phyloP scores from a whole-genome alignment of 2,888 invertebrate genomes.

The Dynastes maya region DNA sequence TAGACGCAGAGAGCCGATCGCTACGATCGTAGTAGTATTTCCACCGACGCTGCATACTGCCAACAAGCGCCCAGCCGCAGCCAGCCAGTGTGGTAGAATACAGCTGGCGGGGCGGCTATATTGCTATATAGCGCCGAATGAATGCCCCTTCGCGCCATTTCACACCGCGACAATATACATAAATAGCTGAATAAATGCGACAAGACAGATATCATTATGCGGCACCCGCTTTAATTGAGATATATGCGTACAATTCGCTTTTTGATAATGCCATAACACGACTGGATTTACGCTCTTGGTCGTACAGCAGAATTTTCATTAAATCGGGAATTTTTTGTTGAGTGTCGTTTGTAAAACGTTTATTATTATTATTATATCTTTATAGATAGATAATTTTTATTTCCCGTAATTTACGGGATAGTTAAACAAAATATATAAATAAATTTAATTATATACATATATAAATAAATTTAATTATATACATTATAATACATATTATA shows the following conservation, averaged over 20 bases:
- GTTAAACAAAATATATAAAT: no score
- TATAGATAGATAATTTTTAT: no score
- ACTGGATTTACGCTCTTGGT: not conserved
- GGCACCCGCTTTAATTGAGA: constrained; percentile 59
- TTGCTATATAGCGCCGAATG: constrained; percentile 57
- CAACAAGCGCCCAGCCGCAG: not conserved
- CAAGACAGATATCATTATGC: constrained; percentile 56
- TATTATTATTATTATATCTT: no score
- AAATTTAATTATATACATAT: no score
- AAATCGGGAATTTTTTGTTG: constrained; percentile 13
- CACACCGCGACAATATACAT: constrained; percentile 61
- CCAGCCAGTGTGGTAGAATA: not conserved
- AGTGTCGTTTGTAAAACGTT: no score
- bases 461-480: no score
- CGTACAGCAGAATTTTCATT: constrained; percentile 49
- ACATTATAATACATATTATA: no score
- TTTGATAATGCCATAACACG: constrained; percentile 32
- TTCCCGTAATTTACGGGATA: no score
- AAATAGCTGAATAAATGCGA: constrained; percentile 62
- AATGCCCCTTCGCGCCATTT: constrained; percentile 60
- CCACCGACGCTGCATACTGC: not conserved
- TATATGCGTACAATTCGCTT: constrained; percentile 57
- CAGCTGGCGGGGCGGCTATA: constrained; percentile 38
- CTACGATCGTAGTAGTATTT: constrained; percentile 18
- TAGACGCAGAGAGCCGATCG: not conserved